Evolutionary conservation across 2,113 vertebrate genomes (phyloP), one percentile per base, ranked within the genome.

Genomic region (Artemisiospiza belli): DNA sequence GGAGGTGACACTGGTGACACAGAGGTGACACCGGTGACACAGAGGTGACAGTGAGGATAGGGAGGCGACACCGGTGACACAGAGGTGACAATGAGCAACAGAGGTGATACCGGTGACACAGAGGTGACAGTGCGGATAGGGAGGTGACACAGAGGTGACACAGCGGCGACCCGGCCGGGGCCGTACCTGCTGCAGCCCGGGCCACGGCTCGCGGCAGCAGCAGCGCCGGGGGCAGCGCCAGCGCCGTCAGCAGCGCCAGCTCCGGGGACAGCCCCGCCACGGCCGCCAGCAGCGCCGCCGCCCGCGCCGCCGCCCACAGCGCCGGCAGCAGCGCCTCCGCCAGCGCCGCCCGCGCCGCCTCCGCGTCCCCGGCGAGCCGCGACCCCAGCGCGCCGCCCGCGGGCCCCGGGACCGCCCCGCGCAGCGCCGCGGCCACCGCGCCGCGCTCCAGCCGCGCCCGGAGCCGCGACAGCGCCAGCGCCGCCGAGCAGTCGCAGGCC

Each of bases 381-480:
- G n/a, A n/a, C 5, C 85, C 85, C 5, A 87, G 66, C 24, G 3
- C 11, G 57, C 39, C 58, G 8, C 84, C 57, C 0, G 20, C 66
- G 0, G n/a, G n/a, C n/a, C n/a, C 75, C 49, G 3, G 85, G 57
- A 41, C 0, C 9, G 43, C 58, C 57, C 75, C 85, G 0, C 35
- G 75, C 13, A 87, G 75, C 75, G 72, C 66, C 11, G 33, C 16
- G 3, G 85, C 66, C 66, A 87, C 85, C 5, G 57, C 16, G 6
- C 24, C 41, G 55, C 1, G 57, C 8, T 88, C 76, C 17, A 88
- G 85, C 35, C 85, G 58, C 1, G 8, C 9, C 35, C 58, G 76
- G 0, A 22, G 51, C 30, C 51, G 43, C 0, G 51, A 43, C 43
- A 80, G 59, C 1, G 51, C 49, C 75, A 46, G 46, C 46, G 46